Percentiles rank a stretch among this genome's conserved stretches.
phyloP scores from a whole-genome alignment of 1,140 invertebrate genomes.

The Latrodectus geometricus region DNA sequence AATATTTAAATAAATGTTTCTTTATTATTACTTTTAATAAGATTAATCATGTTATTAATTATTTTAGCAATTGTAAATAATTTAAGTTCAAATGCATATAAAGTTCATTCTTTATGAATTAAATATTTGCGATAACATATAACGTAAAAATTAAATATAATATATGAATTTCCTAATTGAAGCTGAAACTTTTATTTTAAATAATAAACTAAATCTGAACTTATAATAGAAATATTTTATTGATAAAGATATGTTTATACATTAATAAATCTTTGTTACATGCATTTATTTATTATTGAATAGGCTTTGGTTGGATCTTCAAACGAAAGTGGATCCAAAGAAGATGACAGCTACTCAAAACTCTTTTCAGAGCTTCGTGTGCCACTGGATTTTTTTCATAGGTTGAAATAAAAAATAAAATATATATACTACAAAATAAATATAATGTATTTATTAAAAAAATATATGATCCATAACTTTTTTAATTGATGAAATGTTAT shows the following conservation, averaged over 20 bases:
- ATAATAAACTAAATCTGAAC: neutral
- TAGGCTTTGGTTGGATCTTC: neutral
- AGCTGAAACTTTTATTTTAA: neutral
- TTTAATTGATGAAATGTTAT: neutral
- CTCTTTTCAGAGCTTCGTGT: conserved; percentile 8
- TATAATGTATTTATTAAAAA: too few species aligned
- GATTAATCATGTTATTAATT: too few species aligned
- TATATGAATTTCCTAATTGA: neutral
- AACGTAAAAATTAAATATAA: too few species aligned
- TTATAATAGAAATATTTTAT: neutral
- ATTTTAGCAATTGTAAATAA: too few species aligned
- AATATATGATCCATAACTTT: too few species aligned
- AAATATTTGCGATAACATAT: too few species aligned
- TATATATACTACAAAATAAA: neutral
- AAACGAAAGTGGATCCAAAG: conserved; percentile 19
- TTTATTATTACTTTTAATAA: too few species aligned
- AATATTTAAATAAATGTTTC: too few species aligned
- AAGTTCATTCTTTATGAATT: too few species aligned
- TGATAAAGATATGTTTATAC: too few species aligned
- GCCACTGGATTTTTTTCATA: conserved; percentile 31
- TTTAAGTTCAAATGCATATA: too few species aligned
- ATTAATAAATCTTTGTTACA: neutral
- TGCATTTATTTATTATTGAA: neutral
- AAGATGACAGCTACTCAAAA: conserved; percentile 28
- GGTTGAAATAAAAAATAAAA: conserved; percentile 13